These are phyloP conservation scores for Lepidochitona cinerea DNA, from an alignment of 2,888 invertebrate species.

Conservation along the genomic window DNA sequence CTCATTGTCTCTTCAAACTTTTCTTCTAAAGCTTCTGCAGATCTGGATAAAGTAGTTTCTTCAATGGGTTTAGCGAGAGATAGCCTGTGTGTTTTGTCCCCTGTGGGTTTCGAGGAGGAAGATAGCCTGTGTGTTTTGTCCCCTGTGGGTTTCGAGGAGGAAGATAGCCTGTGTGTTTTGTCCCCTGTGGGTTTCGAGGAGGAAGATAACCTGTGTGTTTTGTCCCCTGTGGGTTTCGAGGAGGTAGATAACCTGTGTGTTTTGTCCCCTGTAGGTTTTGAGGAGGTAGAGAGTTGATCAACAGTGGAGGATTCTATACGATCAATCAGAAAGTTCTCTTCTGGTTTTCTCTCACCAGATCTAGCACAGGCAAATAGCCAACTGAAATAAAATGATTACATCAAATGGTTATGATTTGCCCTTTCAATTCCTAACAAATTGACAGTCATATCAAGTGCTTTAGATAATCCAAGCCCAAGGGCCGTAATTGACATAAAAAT, in stretches of 20 bases:
- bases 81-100: neutral
- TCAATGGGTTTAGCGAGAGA: neutral
- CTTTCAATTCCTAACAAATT: neutral
- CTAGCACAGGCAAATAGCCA: slow-evolving; percentile 84
- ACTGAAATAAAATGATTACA: slow-evolving; percentile 42
- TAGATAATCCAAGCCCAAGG: neutral
- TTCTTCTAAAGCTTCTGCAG: neutral
- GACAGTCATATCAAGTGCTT: neutral
- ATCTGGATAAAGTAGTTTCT: neutral
- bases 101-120: too few relatives aligned
- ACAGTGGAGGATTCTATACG: neutral
- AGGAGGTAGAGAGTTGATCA: too few relatives aligned
- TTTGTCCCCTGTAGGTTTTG: neutral
- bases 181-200: neutral
- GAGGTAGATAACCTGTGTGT: neutral
- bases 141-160: neutral
- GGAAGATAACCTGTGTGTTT: neutral
- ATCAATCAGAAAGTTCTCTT: slow-evolving; percentile 56
- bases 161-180: neutral
- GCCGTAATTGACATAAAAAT: neutral
- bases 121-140: neutral
- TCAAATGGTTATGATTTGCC: too few relatives aligned
- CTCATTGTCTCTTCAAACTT: neutral
- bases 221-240: neutral
- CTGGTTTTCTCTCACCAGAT: slow-evolving; percentile 74